These are phyloP conservation scores for Dipodomys ordii DNA, from an alignment of 2,113 vertebrate genomes.

Conservation along the genomic window DNA sequence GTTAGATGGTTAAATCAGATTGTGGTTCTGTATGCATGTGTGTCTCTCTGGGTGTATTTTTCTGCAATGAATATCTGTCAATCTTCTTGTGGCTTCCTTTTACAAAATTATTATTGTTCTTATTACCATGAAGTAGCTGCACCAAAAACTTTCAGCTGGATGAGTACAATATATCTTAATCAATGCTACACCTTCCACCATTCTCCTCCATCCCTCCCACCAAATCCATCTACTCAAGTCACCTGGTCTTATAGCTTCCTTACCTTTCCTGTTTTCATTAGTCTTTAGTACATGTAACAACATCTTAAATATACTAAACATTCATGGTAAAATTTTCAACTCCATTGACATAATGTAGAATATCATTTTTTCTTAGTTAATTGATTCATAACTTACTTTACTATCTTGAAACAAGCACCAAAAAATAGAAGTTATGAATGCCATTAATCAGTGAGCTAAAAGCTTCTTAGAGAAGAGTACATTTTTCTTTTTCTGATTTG, in stretches of 20 bases:
- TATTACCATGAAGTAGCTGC: too few species aligned
- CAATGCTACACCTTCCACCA: too few species aligned
- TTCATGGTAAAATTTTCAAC: neutral
- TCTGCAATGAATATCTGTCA: constrained; percentile 1
- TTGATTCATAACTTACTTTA: constrained; percentile 29
- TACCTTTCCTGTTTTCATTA: constrained; percentile 3
- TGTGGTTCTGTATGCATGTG: neutral
- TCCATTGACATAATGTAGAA: neutral
- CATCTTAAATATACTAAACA: neutral
- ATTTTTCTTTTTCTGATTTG: neutral
- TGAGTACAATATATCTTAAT: too few species aligned
- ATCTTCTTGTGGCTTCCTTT: neutral
- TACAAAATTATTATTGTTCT: too few species aligned
- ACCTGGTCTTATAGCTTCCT: neutral
- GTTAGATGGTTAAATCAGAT: neutral
- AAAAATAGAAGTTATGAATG: constrained; percentile 21
- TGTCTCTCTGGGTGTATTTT: neutral
- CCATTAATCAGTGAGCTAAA: neutral
- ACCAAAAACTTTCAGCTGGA: too few species aligned
- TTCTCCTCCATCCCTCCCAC: too few species aligned
- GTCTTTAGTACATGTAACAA: neutral
- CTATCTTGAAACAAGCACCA: constrained; percentile 21
- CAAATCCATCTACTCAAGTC: too few species aligned
- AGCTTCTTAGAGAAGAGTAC: neutral
- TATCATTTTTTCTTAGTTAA: neutral